Evolutionary conservation across 2,113 vertebrate species (phyloP).

Genomic region (Parus major): DNA sequence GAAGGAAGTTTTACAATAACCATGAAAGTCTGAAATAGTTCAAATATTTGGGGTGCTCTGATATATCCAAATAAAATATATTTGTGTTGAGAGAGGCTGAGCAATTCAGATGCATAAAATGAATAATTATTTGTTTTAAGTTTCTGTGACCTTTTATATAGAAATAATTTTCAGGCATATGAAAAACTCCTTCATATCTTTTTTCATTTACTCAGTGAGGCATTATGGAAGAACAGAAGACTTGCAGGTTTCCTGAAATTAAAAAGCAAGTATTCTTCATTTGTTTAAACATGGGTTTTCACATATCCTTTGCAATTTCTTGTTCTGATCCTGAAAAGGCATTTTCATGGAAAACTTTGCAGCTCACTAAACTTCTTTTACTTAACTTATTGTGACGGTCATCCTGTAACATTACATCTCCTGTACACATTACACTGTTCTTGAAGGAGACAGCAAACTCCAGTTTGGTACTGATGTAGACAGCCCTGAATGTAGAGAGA

Average conservation of each 20-base stretch:
- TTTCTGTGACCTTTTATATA: neutral
- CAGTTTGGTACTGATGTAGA: neutral
- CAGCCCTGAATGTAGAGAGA: neutral
- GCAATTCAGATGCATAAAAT: neutral
- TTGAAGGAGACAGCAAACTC: neutral
- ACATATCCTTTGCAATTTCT: neutral
- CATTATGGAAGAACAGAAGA: neutral
- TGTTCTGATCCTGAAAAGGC: neutral
- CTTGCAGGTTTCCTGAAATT: neutral
- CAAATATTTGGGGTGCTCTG: neutral
- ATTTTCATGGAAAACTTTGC: neutral
- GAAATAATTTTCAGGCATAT: neutral
- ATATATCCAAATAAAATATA: neutral
- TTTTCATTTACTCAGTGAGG: neutral
- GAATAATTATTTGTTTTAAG: neutral
- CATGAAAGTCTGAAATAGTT: neutral
- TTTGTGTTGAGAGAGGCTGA: neutral
- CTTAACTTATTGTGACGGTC: neutral
- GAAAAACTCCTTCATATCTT: neutral
- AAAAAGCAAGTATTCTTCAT: neutral
- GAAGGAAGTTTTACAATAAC: neutral
- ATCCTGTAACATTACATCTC: neutral
- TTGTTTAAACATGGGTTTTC: neutral
- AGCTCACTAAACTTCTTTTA: neutral
- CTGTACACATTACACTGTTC: neutral